A percentile compares a stretch with the other conserved stretches of the same genome.
These are phyloP conservation scores for Tortricodes alternella DNA, from an alignment of 2,888 invertebrate genomes.

Conservation along the genomic window DNA sequence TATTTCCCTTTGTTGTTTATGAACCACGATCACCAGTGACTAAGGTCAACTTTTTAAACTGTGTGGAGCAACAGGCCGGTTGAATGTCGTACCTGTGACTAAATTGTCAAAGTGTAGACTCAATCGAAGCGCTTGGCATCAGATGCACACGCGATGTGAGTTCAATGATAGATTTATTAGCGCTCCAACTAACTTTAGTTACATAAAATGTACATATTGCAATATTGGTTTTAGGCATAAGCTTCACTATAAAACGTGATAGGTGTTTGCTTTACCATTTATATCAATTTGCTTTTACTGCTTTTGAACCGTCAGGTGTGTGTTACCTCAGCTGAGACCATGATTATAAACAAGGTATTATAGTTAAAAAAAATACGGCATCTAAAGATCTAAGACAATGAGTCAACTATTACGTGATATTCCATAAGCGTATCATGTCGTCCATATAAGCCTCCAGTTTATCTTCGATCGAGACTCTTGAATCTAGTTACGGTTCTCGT, in stretches of 20 bases:
- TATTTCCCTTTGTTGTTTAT: slow-evolving; percentile 41
- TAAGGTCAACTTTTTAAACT: slow-evolving; percentile 45
- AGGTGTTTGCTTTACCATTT: background rate
- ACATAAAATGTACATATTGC: background rate
- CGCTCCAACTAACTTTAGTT: background rate
- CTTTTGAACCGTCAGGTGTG: background rate
- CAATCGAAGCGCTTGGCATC: slow-evolving; percentile 69
- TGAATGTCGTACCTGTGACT: slow-evolving; percentile 63
- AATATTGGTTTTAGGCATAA: background rate
- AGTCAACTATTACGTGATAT: slow-evolving; percentile 11
- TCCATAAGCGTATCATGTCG: background rate
- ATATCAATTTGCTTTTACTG: background rate
- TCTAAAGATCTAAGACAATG: background rate
- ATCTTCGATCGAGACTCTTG: slow-evolving; percentile 11
- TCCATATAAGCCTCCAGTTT: slow-evolving; percentile 2
- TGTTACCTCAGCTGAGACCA: background rate
- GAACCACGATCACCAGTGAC: slow-evolving; percentile 24
- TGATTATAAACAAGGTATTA: background rate
- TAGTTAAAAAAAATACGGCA: background rate
- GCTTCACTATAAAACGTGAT: background rate
- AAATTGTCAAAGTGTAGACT: slow-evolving; percentile 67
- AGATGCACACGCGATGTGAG: slow-evolving; percentile 55
- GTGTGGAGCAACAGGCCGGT: slow-evolving; percentile 42
- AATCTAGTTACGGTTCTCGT: slow-evolving; percentile 37
- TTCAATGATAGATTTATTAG: slow-evolving; percentile 50